Base-by-base conservation (phyloP, 1,140 invertebrate genomes). In the Elymnias hypermnestra region DNA sequence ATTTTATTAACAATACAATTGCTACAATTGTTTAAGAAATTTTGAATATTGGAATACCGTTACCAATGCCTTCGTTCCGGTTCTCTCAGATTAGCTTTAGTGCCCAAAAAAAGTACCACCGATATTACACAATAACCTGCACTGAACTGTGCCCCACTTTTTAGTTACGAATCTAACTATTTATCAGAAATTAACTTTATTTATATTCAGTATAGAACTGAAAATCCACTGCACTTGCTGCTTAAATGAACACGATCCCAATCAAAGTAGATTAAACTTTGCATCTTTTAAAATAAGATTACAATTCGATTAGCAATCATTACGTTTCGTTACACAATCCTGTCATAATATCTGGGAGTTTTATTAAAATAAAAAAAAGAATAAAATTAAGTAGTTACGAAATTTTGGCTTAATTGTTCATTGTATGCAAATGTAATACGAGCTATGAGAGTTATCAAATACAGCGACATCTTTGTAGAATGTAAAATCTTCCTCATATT, bases 341-440 rank as follows among this genome's bases (percentile, higher is more conserved):
- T 49, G 41, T 36, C 41, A 54, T 54, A 54, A 54, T 48, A 35
- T 39, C 45, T 54, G 52, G 45, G 52, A 54, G 49, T 25, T 29
- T 36, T 50, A 22, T 35, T 35, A 15, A 36, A 36, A 36, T 48
- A 40, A 10, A 40, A 40, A 54, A 44, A 42, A 37, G 19, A 37
- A 50, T 21, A 21, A 28, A 23, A 17, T 47, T 40, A 21, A 23
- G 12, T 25, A 15, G n/a, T 14, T 48, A 38, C 22, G 45, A 40
- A 48, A 48, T 17, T 40, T 36, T 40, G 22, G 39, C 21, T 47
- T 12, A 45, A 39, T 22, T 40, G 37, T 28, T 40, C 35, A 48
- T 48, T 48, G 22, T 40, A 48, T 40, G 26, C 37, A 40, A 47
- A 47, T 33, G 40, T 15, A 7, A 13, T 15, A 14, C 13, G 9